Base-by-base conservation (phyloP, 2,888 invertebrate genomes). In the Carterocephalus palaemon region DNA sequence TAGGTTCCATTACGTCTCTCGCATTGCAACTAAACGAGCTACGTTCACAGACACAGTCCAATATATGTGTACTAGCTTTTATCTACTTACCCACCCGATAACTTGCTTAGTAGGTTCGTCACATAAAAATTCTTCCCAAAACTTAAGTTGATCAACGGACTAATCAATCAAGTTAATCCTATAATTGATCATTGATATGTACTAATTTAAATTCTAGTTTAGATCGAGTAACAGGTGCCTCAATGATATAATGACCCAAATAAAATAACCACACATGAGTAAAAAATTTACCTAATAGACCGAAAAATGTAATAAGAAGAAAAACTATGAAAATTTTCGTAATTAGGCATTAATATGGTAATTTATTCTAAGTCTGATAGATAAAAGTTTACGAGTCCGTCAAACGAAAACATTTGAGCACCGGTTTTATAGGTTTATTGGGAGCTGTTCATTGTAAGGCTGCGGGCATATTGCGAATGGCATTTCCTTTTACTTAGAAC, bases 371-470 rank as follows among this genome's bases (percentile, higher is more conserved):
- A 46, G 48, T 46, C 40, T 49, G 45, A 48, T 48, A 42, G 28
- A 51, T 51, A 48, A 48, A 52, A 42, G 41, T 50, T 49, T 50
- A 53, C 41, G 46, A 36, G 47, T 34, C 37, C 17, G 29, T 41
- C 42, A 49, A 45, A 45, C 40, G 19, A 46, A 43, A 47, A 32
- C 46, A 47, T 56, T 51, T 46, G 46, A 48, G 36, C 53, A 47
- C 48, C 48, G 52, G 40, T 56, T 52, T 47, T 41, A 52, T 52
- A 47, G 46, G 49, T 53, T 47, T 52, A 46, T 49, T 49, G 34
- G 47, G 46, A 49, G 40, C 43, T 53, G 32, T 51, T 46, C 45
- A 47, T 48, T 48, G 50, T 49, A 47, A 40, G 46, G 46, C 48
- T 1, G 4, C 6, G 24, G 17, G 17, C 31, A 24, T 32, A 32